Evolutionary conservation across 2,113 vertebrate species (phyloP), one percentile per base, ranked within the genome.

Genomic region (Rhipidura dahli): DNA sequence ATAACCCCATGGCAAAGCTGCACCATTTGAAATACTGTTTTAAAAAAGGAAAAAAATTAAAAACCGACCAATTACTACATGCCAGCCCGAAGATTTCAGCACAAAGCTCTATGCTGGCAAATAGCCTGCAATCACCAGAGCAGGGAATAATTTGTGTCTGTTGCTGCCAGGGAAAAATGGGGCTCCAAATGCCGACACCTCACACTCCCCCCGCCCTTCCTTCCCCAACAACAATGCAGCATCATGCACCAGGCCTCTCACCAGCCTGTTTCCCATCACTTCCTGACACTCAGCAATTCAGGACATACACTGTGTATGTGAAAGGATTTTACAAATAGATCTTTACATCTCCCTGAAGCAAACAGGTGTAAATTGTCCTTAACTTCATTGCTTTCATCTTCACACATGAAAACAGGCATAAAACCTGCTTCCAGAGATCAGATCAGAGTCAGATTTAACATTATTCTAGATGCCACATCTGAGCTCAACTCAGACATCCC

Each of bases 1-100:
- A 94, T 13, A 75, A 47, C 60, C 69, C 68, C 16, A 53, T 75
- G 72, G 92, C 87, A 95, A 83, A 73, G 66, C 75, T 71, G 66
- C 7, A 91, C 54, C 79, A 90, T 86, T 89, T 83, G 64, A 95
- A 86, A 72, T 35, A 66, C 63, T 59, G 47, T 66, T 92, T 86
- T 23, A 93, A 94, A 69, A 88, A 93, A 59, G 20, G 59, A 40
- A 86, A 81, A 35, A 83, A 88, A 94, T 86, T 64, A 78, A 87
- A 92, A 57, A 0, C 6, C 23, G 6, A 56, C 20, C 83, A 47
- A 77, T 70, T 69, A 90, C 63, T 37, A 20, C 37, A 56, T 2
- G 19, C 14, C 2, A 7, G 82, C 42, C 24, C 51, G 35, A 91
- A 90, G 79, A 86, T 42, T 57, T 69, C 0, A 4, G 71, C 26